These are phyloP conservation scores for Micrastur ruficollis DNA, from an alignment of 2,797 vertebrate genomes.

Conservation along the genomic window DNA sequence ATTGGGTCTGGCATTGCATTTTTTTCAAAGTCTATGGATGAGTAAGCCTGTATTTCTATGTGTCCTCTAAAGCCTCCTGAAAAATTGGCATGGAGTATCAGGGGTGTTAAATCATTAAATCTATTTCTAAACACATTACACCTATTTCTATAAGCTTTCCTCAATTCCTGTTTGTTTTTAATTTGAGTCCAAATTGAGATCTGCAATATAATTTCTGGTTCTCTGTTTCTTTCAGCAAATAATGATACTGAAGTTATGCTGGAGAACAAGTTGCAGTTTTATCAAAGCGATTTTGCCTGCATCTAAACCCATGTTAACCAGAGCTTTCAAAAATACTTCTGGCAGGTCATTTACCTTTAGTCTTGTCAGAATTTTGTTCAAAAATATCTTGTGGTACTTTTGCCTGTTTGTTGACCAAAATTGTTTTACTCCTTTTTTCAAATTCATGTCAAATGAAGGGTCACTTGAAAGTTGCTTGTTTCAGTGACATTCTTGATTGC, in stretches of 20 bases:
- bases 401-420: not conserved
- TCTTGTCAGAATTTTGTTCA: not conserved
- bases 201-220: not conserved
- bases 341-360: not conserved
- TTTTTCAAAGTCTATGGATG: not conserved
- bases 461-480: not conserved
- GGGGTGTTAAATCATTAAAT: not conserved
- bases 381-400: not conserved
- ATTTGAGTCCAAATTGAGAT: not conserved
- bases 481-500: not conserved
- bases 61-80: not conserved
- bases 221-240: not conserved
- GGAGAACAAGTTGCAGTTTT: not conserved
- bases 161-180: not conserved
- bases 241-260: not conserved
- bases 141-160: not conserved
- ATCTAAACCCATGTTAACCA: not conserved
- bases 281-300: not conserved
- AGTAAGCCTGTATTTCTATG: not conserved
- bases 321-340: not conserved
- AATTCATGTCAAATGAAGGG: not conserved
- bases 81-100: not conserved
- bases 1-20: not conserved
- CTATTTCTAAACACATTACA: not conserved
- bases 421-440: not conserved